phyloP scores from a whole-genome alignment of 2,888 invertebrate species.

The Tetranychus piercei region DNA sequence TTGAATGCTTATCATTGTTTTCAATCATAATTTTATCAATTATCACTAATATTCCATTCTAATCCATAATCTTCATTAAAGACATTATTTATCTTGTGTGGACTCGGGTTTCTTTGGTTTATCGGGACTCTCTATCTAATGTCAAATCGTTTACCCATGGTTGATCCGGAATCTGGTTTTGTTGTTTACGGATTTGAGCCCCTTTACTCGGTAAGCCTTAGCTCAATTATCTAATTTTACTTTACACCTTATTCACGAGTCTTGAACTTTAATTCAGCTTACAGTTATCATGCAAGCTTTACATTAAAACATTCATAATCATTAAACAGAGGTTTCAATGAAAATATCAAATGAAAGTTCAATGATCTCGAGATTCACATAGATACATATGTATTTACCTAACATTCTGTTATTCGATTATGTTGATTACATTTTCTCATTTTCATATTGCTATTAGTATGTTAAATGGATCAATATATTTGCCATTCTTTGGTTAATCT shows the following conservation, averaged over 20 bases:
- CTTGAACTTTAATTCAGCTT: no score
- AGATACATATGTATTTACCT: no score
- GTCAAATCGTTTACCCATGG: conserved; percentile 21
- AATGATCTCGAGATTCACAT: no score
- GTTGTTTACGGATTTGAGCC: conserved; percentile 22
- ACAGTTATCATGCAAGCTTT: no score
- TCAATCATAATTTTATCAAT: no score
- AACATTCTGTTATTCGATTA: no score
- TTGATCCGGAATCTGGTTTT: conserved; percentile 20
- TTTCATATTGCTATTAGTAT: background rate
- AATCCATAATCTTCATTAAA: conserved; percentile 9
- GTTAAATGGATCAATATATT: conserved; percentile 29
- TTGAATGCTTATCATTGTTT: no score
- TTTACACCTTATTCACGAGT: background rate
- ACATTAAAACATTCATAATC: no score
- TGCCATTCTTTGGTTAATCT: conserved; percentile 29
- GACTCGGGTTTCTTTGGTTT: conserved; percentile 15
- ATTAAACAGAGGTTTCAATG: no score
- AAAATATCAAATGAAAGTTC: no score
- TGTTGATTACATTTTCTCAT: no score
- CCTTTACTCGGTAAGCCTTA: conserved; percentile 16
- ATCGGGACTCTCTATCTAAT: conserved; percentile 25
- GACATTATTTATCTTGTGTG: background rate
- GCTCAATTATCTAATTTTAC: background rate
- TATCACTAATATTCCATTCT: no score